Evolutionary conservation across 2,113 vertebrate species (phyloP).

Genomic region (Vanacampus margaritifer): DNA sequence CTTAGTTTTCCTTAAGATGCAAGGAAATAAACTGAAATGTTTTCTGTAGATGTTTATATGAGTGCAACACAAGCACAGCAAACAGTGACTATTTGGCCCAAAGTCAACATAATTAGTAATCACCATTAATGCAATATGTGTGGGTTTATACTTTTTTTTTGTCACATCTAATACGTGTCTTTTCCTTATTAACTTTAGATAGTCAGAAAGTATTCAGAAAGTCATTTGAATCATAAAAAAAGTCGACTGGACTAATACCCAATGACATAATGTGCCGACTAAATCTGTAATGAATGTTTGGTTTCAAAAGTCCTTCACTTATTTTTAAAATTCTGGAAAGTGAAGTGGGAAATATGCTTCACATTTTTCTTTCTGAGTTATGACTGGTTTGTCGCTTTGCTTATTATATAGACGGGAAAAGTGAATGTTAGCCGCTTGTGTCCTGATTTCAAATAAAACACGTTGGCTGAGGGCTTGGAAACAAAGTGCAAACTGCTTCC

Average conservation of each 20-base stretch:
- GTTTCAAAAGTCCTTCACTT: conserved; percentile 34
- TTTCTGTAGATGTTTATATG: no score
- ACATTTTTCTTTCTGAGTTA: conserved; percentile 31
- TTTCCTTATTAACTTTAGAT: neutral
- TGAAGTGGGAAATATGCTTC: conserved; percentile 21
- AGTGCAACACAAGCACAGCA: no score
- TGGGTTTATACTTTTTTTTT: no score
- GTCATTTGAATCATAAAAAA: neutral
- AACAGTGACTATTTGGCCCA: no score
- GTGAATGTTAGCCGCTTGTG: conserved; percentile 16
- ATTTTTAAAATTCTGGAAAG: conserved; percentile 21
- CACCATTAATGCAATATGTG: no score
- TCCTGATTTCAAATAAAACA: conserved; percentile 11
- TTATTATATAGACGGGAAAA: conserved; percentile 18
- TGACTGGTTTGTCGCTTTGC: conserved; percentile 10
- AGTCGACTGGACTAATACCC: conserved; percentile 12
- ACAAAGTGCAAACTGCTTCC: conserved; percentile 20
- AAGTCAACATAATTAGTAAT: no score
- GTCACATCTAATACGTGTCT: neutral
- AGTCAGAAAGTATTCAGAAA: neutral
- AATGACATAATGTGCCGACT: conserved; percentile 31
- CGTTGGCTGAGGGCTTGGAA: conserved; percentile 29
- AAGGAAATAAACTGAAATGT: no score
- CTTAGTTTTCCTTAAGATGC: no score
- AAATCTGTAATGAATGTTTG: conserved; percentile 39